Evolutionary conservation across 2,113 vertebrate species (phyloP), one percentile per base, ranked within the genome.

Genomic region (Neolamprologus longior): DNA sequence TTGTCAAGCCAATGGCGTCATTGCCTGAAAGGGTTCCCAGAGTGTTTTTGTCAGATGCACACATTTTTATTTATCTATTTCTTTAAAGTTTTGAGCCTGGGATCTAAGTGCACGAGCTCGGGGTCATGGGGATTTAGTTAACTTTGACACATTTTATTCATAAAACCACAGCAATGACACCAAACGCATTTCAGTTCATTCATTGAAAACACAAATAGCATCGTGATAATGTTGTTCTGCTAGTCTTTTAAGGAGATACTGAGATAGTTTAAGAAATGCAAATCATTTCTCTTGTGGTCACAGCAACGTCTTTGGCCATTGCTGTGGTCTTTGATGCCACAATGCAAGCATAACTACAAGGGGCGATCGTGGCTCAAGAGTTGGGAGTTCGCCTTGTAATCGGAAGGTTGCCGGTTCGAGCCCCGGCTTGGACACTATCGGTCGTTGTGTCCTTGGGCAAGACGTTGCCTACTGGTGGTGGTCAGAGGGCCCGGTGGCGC

Each of bases 381-480:
- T 15, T 45, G 13, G 42, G 42, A 15, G 42, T 45, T 45, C 6
- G 2, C 1, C 42, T 45, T 45, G 42, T 45, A 45, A 45, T 45
- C 3, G 13, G 13, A 45, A 45, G 42, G 13, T 15, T 45, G 42
- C 13, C 0, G 13, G 42, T 45, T 1, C 0, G 0, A 45, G 0
- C 42, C 42, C 0, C 0, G 6, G 13, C 13, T 45, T 14, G 12
- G 40, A 3, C 2, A 42, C 0, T 42, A 0, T 45, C 1, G 3
- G 6, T 45, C 3, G 3, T 45, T 45, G 42, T 45, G 42, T 45
- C 42, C 42, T 45, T 14, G 12, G 42, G 12, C 12, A 6, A 42
- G 40, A 42, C 3, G 40, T 13, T 42, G 5, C 40, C 40, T 42
- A 14, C 11, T 42, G 40, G 40, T 42, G 40, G 40, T 42, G 40